Evolutionary conservation across 2,797 vertebrate species (phyloP).

Genomic region (Champsocephalus esox): DNA sequence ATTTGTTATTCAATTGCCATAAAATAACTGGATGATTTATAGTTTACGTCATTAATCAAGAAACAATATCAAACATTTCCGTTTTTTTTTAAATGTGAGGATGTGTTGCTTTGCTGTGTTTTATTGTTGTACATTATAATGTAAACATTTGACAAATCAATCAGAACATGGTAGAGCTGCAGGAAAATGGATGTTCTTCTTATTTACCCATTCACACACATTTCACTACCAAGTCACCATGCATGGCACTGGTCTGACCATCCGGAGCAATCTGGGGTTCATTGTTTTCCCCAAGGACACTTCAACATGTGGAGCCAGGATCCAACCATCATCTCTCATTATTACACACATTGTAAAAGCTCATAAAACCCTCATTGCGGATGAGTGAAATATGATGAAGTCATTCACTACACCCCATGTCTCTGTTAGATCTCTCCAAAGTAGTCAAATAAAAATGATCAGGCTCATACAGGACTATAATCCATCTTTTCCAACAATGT

Average conservation of each 20-base stretch:
- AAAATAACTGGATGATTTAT: neutral
- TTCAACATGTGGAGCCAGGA: neutral
- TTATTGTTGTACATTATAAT: neutral
- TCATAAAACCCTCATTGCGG: slow-evolving; percentile 47
- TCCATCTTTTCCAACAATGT: slow-evolving; percentile 47
- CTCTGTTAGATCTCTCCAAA: slow-evolving; percentile 38
- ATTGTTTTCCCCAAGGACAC: neutral
- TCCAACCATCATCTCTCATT: slow-evolving; percentile 1
- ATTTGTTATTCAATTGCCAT: neutral
- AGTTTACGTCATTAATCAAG: neutral
- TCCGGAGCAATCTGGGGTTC: neutral
- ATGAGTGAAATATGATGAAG: slow-evolving; percentile 37
- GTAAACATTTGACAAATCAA: neutral
- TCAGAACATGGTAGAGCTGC: neutral
- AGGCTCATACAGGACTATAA: slow-evolving; percentile 42
- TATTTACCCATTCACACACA: neutral
- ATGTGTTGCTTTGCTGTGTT: neutral
- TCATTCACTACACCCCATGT: slow-evolving; percentile 21
- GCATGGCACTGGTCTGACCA: neutral
- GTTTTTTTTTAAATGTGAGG: neutral
- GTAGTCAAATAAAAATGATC: slow-evolving; percentile 44
- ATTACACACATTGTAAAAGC: slow-evolving; percentile 49
- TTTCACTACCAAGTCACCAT: neutral
- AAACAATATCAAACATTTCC: neutral
- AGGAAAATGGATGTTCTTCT: neutral